Evolutionary conservation across 2,888 invertebrate genomes (phyloP), one percentile per base, ranked within the genome.

Genomic region (Megamerina dolium): DNA sequence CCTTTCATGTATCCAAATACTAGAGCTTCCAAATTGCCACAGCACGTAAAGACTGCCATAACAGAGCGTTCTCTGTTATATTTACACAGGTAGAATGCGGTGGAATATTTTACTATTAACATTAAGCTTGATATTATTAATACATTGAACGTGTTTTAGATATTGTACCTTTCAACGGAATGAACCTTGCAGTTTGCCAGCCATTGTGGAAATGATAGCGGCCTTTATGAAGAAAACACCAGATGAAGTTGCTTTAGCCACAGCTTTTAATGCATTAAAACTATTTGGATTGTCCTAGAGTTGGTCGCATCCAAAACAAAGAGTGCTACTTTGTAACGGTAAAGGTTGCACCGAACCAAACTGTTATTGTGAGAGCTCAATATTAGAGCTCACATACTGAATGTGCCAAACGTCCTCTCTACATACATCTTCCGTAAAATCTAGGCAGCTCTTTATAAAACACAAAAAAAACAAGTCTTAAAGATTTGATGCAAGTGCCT

Each of bases 1-100:
- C 94, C 95, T 2, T 95, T 92, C 65, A 93, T 94, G 92, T 95
- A 90, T 70, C 92, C 94, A 3, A 91, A 95, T 70, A 89, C 90
- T 50, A 78, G 93, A 63, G 92, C 93, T 49, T 91, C 92, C 21
- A 94, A 94, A 70, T 73, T 95, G 62, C 90, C 93, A 33, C 74
- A 82, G 57, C 85, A 88, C 63, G 87, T 94, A 16, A 91, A 91
- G 74, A 86, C 87, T 64, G 82, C 84, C 49, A 76, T 93, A 46
- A 90, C 92, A 18, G 87, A 90, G 73, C 80, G 89, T 81, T 86
- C 73, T 50, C 54, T 70, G 54, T 57, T 68, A 55, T 72, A 70
- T 61, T 64, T 71, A 58, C 69, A 72, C 60, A 68, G 71, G 71
- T 67, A 45, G n/a, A 45, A 43, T 13, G 8, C 3, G 17, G 5